Conservation (phyloP, 2,797 vertebrate genomes). For the Myioborus melanocephalus region DNA sequence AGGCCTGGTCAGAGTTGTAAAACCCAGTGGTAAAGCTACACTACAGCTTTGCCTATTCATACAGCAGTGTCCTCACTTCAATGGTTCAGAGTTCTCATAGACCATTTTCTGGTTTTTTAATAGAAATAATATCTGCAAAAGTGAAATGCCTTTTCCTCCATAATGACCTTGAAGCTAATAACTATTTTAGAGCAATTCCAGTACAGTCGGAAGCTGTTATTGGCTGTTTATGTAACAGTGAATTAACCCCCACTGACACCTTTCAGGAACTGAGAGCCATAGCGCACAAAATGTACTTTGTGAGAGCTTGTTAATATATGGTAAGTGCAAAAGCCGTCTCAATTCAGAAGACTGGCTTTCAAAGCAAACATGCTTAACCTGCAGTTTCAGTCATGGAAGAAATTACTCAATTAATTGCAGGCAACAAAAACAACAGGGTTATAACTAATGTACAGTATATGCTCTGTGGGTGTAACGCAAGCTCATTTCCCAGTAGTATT, state of each 20-base stretch:
- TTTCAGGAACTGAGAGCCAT: slow-evolving; percentile 32
- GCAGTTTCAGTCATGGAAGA: slow-evolving; percentile 57
- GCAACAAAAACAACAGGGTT: slow-evolving; percentile 57
- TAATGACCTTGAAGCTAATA: slow-evolving; percentile 30
- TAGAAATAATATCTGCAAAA: not conserved
- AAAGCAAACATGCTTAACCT: slow-evolving; percentile 42
- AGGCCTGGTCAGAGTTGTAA: not conserved
- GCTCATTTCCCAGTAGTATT: slow-evolving; percentile 25
- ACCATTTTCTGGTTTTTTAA: not conserved
- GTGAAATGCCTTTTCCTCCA: not conserved
- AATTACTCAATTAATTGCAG: slow-evolving; percentile 61
- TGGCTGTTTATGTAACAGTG: slow-evolving; percentile 53
- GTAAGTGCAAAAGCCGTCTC: not conserved
- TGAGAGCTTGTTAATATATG: not conserved
- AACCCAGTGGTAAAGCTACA: not conserved
- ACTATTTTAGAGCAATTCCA: slow-evolving; percentile 50
- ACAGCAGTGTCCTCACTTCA: not conserved
- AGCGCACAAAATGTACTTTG: not conserved
- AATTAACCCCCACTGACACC: slow-evolving; percentile 52
- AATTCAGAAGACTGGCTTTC: slow-evolving; percentile 11
- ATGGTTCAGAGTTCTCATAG: not conserved
- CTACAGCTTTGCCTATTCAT: not conserved
- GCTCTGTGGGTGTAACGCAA: slow-evolving; percentile 18
- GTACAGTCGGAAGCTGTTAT: slow-evolving; percentile 10
- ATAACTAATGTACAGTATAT: slow-evolving; percentile 47